Percentiles rank a stretch among this genome's conserved stretches.
phyloP scores from a whole-genome alignment of 2,113 vertebrate species.

The Herpetotheres cachinnans region DNA sequence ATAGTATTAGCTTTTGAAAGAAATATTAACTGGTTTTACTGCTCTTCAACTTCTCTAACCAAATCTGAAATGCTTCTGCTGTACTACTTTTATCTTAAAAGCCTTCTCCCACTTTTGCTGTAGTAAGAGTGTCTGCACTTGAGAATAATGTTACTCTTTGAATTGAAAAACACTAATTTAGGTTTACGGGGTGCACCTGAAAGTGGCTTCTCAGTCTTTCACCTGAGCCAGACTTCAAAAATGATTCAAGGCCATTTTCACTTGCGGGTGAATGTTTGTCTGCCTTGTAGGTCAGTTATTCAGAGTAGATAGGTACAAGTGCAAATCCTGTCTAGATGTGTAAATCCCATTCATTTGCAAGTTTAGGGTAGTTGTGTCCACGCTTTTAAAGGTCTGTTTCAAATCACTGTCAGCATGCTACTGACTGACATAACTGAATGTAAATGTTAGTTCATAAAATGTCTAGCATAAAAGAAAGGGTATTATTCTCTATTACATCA shows the following conservation, averaged over 20 bases:
- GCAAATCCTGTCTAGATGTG: background rate
- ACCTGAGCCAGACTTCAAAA: background rate
- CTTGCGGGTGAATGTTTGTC: background rate
- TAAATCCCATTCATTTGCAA: background rate
- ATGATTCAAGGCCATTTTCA: background rate
- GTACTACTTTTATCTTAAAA: background rate
- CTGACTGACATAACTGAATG: background rate
- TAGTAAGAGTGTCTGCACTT: background rate
- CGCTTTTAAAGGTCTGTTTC: background rate
- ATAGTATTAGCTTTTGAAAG: background rate
- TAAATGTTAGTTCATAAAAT: background rate
- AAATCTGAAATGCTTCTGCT: constrained; percentile 29
- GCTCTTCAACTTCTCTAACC: constrained; percentile 1
- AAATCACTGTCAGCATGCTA: background rate
- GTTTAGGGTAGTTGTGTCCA: background rate
- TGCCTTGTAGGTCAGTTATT: background rate
- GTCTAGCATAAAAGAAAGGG: background rate
- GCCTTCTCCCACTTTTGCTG: background rate
- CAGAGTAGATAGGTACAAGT: background rate
- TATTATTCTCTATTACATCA: background rate
- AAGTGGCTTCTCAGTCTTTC: background rate
- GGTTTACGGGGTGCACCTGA: background rate
- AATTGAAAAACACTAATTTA: background rate
- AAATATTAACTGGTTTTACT: constrained; percentile 32
- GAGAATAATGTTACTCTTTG: background rate